Conservation (phyloP, 2,888 invertebrate genomes). For the Cynaeus angustus region DNA sequence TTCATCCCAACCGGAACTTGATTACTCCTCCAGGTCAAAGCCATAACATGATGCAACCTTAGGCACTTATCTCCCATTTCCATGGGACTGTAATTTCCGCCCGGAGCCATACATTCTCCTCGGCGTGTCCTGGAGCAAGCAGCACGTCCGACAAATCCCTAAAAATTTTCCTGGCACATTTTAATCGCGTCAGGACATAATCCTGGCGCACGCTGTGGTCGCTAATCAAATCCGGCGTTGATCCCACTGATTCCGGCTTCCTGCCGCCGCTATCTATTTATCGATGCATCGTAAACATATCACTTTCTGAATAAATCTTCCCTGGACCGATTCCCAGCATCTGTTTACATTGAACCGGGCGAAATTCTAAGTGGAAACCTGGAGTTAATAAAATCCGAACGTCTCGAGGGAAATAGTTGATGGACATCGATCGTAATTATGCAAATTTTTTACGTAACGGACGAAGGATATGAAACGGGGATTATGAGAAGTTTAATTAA, state of each 20-base stretch:
- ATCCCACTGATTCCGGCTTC: constrained; percentile 42
- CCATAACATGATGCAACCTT: constrained; percentile 43
- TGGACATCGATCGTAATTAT: constrained; percentile 50
- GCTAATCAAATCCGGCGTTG: constrained; percentile 45
- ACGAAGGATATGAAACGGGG: constrained; percentile 45
- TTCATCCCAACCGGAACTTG: constrained; percentile 50
- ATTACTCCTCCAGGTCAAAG: constrained; percentile 47
- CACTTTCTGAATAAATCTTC: constrained; percentile 43
- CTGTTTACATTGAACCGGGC: constrained; percentile 42
- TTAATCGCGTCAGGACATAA: constrained; percentile 44
- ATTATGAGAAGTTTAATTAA: constrained; percentile 54
- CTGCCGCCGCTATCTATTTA: constrained; percentile 42
- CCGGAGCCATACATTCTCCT: constrained; percentile 44
- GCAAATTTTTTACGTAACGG: constrained; percentile 49
- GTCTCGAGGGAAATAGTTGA: constrained; percentile 37
- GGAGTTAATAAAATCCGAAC: constrained; percentile 30
- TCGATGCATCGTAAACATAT: constrained; percentile 46
- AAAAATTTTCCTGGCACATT: constrained; percentile 34
- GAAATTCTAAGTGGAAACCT: constrained; percentile 22
- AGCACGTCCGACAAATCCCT: constrained; percentile 38
- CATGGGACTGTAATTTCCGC: constrained; percentile 50
- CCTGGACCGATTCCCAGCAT: constrained; percentile 36
- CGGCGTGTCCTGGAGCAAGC: constrained; percentile 8
- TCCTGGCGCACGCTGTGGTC: constrained; percentile 41
- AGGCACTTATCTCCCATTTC: constrained; percentile 45